Evolutionary conservation across 1,140 invertebrate genomes (phyloP), one percentile per base, ranked within the genome.

Genomic region (Lysiphlebus fabarum): DNA sequence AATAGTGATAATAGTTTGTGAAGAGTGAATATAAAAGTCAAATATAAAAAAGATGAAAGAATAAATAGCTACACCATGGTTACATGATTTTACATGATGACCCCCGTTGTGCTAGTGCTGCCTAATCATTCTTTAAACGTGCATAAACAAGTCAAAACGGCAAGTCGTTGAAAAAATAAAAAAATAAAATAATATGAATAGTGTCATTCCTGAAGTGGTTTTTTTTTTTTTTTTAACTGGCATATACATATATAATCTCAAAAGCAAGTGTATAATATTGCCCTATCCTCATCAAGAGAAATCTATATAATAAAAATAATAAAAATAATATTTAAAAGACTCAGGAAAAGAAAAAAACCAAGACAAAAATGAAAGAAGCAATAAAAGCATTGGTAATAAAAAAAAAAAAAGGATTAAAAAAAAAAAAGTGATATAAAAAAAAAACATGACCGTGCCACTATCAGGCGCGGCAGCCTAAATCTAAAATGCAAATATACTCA

Each of bases 61-160:
- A 38, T 10, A 11, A 40, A 38, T 10, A 11, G 58, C 38, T 17
- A 14, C 36, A 9, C 40, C n/a, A 53, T 12, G 26, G 36, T 50
- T 53, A 44, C 53, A 53, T 59, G 61, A 63, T 55, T 66, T 67
- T 68, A 62, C 55, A 56, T 58, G 65, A 67, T 63, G 65, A 70
- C 74, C 68, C 76, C 72, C 68, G 72, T 65, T 59, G 77, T 58
- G 74, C 71, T 62, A 64, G 70, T 65, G 68, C 73, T 70, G 75
- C 74, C 77, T 78, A 77, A 79, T 78, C 77, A 79, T 79, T 78
- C 76, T 78, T 78, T 78, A 78, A 79, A 78, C 74, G 75, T 70
- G 73, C 74, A 77, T 78, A 77, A 79, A 78, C 75, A 77, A 77
- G 74, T 75, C 70, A 26, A 26, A 4, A 26, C 4, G 17, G 17